Conservation (phyloP, 1,140 invertebrate species). For the Caenorhabditis inopinata region DNA sequence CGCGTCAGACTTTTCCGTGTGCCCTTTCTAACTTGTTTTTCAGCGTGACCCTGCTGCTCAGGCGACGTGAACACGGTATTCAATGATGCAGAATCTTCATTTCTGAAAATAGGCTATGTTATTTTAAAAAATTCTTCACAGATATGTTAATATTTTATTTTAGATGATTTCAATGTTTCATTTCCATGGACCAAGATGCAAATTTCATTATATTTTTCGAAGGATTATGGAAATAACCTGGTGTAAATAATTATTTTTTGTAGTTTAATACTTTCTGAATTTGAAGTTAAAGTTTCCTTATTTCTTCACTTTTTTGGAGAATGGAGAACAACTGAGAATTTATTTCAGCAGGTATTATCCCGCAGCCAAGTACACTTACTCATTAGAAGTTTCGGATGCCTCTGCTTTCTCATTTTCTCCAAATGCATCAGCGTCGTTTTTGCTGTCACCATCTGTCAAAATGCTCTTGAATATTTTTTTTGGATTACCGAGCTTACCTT, state of each 20-base stretch:
- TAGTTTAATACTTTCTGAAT: no score
- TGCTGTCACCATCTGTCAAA: neutral
- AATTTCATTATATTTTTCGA: no score
- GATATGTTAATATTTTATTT: no score
- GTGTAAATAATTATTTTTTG: no score
- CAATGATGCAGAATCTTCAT: neutral
- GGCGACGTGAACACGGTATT: neutral
- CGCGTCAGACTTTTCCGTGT: neutral
- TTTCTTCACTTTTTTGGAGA: no score
- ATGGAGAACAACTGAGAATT: no score
- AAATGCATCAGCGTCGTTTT: neutral
- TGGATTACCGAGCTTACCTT: neutral
- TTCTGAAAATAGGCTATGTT: neutral
- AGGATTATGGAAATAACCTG: no score
- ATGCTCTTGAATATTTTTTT: neutral
- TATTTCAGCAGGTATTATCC: neutral
- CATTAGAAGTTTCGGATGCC: neutral
- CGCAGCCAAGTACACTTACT: neutral
- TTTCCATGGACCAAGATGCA: no score
- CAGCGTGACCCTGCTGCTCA: neutral
- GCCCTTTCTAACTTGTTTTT: slow-evolving; percentile 9
- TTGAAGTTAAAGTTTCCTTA: no score
- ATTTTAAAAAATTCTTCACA: no score
- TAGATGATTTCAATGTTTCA: no score
- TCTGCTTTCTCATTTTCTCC: neutral